phyloP scores from a whole-genome alignment of 2,113 vertebrate genomes.

The zebrafish (Danio rerio) region GRCz12tu NC_133192.1:16401501-16402000 shows the following conservation, averaged over 20 bases:
- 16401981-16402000: constrained; percentile 7
- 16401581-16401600: neutral
- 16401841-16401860: constrained; percentile 58
- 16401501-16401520: neutral
- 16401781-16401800: neutral
- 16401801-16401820: neutral
- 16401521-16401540: neutral
- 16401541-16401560: neutral
- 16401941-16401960: neutral
- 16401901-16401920: constrained; percentile 60
- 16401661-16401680: neutral
- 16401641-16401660: neutral
- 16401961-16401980: neutral
- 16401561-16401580: neutral
- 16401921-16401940: constrained; percentile 44
- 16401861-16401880: constrained; percentile 69
- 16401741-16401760: neutral
- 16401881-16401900: constrained; percentile 3
- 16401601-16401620: constrained; percentile 38
- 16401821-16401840: constrained; percentile 57
- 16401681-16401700: constrained; percentile 16
- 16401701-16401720: constrained; percentile 11
- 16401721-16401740: neutral
- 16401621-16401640: constrained; percentile 32
- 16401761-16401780: constrained; percentile 32